Base-by-base conservation (phyloP, 2,113 vertebrate genomes). In the Empidonax alnorum region DNA sequence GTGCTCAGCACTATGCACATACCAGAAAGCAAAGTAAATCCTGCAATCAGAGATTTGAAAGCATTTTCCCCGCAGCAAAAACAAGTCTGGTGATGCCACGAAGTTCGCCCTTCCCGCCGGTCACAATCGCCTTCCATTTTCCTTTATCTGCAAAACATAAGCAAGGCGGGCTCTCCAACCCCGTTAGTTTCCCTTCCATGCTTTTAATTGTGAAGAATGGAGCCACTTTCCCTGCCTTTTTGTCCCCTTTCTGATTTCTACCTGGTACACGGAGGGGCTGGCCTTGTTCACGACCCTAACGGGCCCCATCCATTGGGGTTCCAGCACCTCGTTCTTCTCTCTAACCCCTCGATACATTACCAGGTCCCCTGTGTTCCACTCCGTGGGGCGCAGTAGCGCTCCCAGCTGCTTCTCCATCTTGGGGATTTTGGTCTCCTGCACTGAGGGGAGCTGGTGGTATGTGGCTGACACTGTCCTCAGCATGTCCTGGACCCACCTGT, bases 101-200 rank as follows among this genome's bases (percentile, higher is more conserved):
- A 94, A 89, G 94, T 55, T 93, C 89, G 86, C 94, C 95, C 87
- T 94, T 97, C 93, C 83, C 7, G 76, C 49, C 1, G 96, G 91
- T 96, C 94, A 81, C 91, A 90, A 81, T 89, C 73, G n/a, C 89
- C 96, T 94, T 96, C 96, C 96, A 97, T 97, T 89, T 89, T 97
- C 81, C 86, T 97, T 97, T 80, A 97, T 96, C 96, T 97, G 96
- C 94, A 97, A 97, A 94, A 97, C 95, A 97, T 71, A 97, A 97
- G 87, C 86, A 97, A 96, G 91, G 61, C 23, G 96, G 96, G 93
- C 96, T 97, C 84, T 97, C 95, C 96, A 97, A 95, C 96, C 96
- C 96, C 91, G 91, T 97, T 97, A 97, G 95, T 97, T 96, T 96
- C 96, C 94, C 96, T 97, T 97, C 96, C 96, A 97, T 92, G 95